A percentile compares a stretch with the other conserved stretches of the same genome.
Conservation (phyloP, 2,113 vertebrate genomes). For the Willisornis vidua region DNA sequence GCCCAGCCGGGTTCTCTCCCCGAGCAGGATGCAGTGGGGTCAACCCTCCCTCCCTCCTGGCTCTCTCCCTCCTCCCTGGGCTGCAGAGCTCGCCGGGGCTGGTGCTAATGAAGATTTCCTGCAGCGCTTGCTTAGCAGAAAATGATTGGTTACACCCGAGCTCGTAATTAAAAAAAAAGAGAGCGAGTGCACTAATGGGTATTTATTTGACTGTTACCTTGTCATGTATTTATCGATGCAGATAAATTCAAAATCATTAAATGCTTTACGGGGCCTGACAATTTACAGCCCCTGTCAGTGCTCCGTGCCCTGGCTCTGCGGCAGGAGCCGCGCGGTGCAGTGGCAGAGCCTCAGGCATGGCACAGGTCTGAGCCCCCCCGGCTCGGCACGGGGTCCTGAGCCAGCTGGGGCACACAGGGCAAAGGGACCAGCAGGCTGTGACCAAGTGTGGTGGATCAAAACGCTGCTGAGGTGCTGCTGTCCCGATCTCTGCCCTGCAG, state of each 20-base stretch:
- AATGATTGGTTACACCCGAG: slow-evolving; percentile 70
- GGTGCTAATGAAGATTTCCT: slow-evolving; percentile 66
- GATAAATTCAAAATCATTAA: slow-evolving; percentile 76
- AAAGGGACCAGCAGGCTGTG: background rate
- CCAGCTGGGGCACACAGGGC: fast-evolving
- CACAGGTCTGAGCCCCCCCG: background rate
- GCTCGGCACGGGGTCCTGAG: background rate
- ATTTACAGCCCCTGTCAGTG: slow-evolving; percentile 58
- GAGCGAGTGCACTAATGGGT: slow-evolving; percentile 69
- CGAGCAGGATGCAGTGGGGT: background rate
- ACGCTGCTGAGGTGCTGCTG: background rate
- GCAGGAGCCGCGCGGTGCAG: background rate
- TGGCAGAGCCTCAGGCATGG: background rate
- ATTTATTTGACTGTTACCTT: slow-evolving; percentile 77
- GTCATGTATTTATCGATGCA: slow-evolving; percentile 76
- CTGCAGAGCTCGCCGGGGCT: background rate
- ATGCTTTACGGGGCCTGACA: slow-evolving; percentile 64
- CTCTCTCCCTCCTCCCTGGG: background rate
- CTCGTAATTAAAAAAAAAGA: slow-evolving; percentile 68
- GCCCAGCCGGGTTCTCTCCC: background rate
- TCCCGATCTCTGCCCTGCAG: fast-evolving
- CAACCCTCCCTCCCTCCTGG: background rate
- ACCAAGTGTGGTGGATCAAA: fast-evolving
- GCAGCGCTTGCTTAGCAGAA: slow-evolving; percentile 66
- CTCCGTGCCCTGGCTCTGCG: background rate